A percentile compares a stretch with the other conserved stretches of the same genome.
These are phyloP conservation scores for Isaurus tuberculatus DNA, from an alignment of 92 coral and sea anemone genomes.

Conservation along the genomic window DNA sequence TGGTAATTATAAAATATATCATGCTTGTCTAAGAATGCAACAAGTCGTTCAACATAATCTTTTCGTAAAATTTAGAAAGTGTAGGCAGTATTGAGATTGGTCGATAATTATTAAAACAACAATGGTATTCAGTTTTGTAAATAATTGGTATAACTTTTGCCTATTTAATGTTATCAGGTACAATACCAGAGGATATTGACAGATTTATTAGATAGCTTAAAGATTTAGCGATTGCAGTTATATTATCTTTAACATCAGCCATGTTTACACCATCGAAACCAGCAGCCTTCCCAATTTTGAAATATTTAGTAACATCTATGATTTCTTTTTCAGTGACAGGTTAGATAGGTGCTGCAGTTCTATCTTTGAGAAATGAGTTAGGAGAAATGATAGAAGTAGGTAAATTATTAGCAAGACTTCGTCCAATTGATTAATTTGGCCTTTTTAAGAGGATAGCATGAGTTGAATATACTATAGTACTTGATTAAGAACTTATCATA, in stretches of 20 bases:
- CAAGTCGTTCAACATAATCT: slow-evolving; percentile 15
- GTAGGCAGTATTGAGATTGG: slow-evolving; percentile 5
- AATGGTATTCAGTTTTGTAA: slow-evolving; percentile 8
- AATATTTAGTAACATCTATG: not conserved
- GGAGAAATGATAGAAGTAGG: not conserved
- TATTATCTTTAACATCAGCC: slow-evolving; percentile 6
- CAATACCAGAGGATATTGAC: slow-evolving; percentile 13
- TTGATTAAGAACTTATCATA: too few relatives aligned
- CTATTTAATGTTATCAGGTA: too few relatives aligned
- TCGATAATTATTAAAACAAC: not conserved
- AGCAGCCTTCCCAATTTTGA: slow-evolving; percentile 16
- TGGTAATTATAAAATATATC: not conserved
- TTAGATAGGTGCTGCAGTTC: not conserved
- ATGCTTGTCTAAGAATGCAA: not conserved
- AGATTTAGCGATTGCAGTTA: not conserved
- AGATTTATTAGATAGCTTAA: slow-evolving; percentile 3
- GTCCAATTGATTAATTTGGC: not conserved
- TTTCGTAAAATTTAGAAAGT: not conserved
- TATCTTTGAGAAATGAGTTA: not conserved
- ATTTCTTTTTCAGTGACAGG: not conserved
- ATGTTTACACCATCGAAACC: not conserved
- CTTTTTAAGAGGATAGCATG: not conserved
- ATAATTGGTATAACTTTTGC: slow-evolving; percentile 8
- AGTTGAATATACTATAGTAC: not conserved
- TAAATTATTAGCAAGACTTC: not conserved